Evolutionary conservation across 2,888 invertebrate genomes (phyloP), one percentile per base, ranked within the genome.

Genomic region (Agelastica alni): DNA sequence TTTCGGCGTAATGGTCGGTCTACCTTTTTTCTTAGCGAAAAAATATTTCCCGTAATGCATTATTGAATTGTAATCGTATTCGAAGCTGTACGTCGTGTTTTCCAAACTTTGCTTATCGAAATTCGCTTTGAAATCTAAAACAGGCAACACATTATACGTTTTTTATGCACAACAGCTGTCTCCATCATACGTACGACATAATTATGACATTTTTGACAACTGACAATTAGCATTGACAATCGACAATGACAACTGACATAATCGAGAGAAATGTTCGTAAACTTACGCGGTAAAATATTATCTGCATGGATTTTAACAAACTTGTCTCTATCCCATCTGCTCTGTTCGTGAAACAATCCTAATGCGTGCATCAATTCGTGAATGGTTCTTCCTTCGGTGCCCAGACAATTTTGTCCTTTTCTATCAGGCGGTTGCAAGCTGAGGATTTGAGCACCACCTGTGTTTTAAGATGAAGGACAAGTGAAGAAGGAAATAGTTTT

Each of bases 291-390:
- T 54, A 85, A 78, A 39, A 87, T 83, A 70, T 90, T 89, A 4
- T 86, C 85, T 64, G 80, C 79, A 62, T 86, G 83, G 32, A 91
- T 83, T 66, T 84, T 85, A 1, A 91, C 86, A 68, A 80, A 86
- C 52, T 81, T 78, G 67, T 88, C 88, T 51, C 91, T 78, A 74
- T 91, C 91, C 36, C 85, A 83, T 53, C 91, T 77, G 1, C 86
- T 87, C 65, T 91, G 91, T 69, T 91, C 91, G 70, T 91, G 91
- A 74, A 89, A 89, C 54, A 91, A 85, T 5, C 91, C 90, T n/a
- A 90, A 77, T 0, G 88, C 85, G 68, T 91, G 91, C 83, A 91
- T 85, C 26, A 91, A 74, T 73, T 91, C 91, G 72, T 91, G 91
- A 62, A 90, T 84, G n/a, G 89, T 85, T 57, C 87, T 81, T 0